These are phyloP conservation scores for Zaprionus kolodkinae DNA, from an alignment of 1,140 invertebrate genomes.

Conservation along the genomic window DNA sequence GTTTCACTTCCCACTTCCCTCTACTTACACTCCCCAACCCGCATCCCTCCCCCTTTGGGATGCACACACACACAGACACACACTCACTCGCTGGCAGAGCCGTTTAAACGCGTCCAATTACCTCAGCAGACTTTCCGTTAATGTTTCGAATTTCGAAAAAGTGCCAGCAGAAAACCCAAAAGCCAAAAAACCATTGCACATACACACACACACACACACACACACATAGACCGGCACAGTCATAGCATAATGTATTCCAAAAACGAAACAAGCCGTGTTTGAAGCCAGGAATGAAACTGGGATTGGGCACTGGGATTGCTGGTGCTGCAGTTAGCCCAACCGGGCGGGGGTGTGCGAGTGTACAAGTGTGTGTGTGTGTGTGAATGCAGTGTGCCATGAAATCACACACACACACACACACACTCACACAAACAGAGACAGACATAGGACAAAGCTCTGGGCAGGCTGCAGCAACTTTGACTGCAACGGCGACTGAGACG, in stretches of 20 bases:
- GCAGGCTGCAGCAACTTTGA: slow-evolving; percentile 28
- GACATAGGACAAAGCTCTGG: slow-evolving; percentile 18
- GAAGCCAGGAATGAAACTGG: slow-evolving; percentile 7
- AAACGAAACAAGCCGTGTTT: neutral
- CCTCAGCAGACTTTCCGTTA: slow-evolving; percentile 76
- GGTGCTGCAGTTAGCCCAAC: too few relatives aligned
- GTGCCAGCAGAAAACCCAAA: slow-evolving; percentile 64
- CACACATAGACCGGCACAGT: neutral
- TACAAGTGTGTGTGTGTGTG: slow-evolving; percentile 27
- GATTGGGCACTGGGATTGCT: slow-evolving; percentile 44
- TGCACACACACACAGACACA: slow-evolving; percentile 2
- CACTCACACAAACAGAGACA: neutral
- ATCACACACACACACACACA: slow-evolving; percentile 18
- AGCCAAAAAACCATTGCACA: slow-evolving; percentile 37
- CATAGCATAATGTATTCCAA: slow-evolving; percentile 5
- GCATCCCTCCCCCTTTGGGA: slow-evolving; percentile 1
- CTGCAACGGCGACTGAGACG: slow-evolving; percentile 2
- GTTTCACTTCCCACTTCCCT: slow-evolving; percentile 20
- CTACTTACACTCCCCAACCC: neutral
- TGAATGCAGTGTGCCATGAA: slow-evolving; percentile 55
- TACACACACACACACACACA: neutral
- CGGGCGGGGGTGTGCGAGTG: slow-evolving; percentile 21
- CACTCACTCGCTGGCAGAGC: slow-evolving; percentile 28
- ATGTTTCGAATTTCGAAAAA: slow-evolving; percentile 79
- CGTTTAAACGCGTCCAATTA: slow-evolving; percentile 75